Base-by-base conservation (phyloP, 2,113 vertebrate species). In the Clupea harengus region DNA sequence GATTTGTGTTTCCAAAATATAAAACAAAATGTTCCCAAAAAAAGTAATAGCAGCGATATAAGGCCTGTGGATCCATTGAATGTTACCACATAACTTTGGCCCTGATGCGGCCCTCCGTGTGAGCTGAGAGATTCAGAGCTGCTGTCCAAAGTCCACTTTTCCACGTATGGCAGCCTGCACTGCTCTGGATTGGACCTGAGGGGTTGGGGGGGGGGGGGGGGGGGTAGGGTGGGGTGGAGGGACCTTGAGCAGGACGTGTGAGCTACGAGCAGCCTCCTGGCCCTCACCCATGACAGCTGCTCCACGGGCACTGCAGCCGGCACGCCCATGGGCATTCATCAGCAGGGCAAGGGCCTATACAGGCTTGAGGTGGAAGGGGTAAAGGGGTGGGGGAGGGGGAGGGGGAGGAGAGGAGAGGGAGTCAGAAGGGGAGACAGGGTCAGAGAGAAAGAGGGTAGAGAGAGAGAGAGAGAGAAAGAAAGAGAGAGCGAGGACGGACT, bases 311-410 rank as follows among this genome's bases (percentile, higher is more conserved):
- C 81, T 20, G 67, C 67, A 80, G 17, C 45, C 44, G n/a, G 82
- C 75, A 84, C 85, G 84, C 84, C 87, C 72, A 45, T 88, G 87
- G 87, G 85, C 82, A 86, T 86, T 85, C 86, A 82, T 78, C 82
- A 88, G 49, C 67, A 64, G 25, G 87, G 80, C 85, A 82, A 45
- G 39, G 85, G 28, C 83, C 78, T 83, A 86, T 89, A 89, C 86
- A 89, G 72, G 28, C 72, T 15, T 11, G 72, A 9, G 9, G 47
- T 9, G 47, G 47, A 49, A 11, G 8, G 86, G 47, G 9, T 11
- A 7, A 49, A 11, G 8, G 86, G 47, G 9, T 11, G 47, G 47
- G 47, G 47, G 13, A 11, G 8, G 47, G 13, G 28, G 72, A 11
- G 28, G 67, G 57, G 86, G 47, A 57, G 84, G 84, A 45, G 32